phyloP scores from a whole-genome alignment of 2,888 invertebrate species.

The Trachelus iudaicus region DNA sequence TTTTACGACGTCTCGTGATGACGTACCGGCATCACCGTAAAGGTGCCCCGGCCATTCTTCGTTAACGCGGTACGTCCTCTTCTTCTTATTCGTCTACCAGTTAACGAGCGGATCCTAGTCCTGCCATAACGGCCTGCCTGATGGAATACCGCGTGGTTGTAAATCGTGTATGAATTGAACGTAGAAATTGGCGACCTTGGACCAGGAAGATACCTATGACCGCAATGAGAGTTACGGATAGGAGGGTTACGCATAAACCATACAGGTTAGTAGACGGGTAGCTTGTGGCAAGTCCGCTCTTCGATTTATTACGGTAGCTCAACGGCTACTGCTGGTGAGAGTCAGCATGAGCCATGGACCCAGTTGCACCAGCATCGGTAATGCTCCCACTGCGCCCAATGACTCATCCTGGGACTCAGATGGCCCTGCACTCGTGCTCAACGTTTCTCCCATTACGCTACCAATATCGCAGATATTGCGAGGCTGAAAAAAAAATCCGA shows the following conservation, averaged over 20 bases:
- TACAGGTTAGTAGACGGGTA: neutral
- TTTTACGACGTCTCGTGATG: slow-evolving; percentile 40
- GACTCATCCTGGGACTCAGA: slow-evolving; percentile 58
- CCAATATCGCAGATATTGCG: slow-evolving; percentile 44
- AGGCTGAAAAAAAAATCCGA: neutral
- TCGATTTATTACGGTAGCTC: neutral
- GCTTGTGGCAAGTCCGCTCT: neutral
- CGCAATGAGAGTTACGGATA: neutral
- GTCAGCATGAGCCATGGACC: slow-evolving; percentile 32
- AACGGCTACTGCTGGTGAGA: slow-evolving; percentile 21
- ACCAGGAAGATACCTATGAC: neutral
- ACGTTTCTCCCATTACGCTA: slow-evolving; percentile 50
- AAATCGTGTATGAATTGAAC: neutral
- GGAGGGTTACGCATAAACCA: neutral
- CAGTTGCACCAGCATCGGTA: slow-evolving; percentile 46
- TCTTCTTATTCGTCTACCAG: neutral
- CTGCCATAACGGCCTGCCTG: neutral
- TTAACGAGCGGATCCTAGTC: neutral
- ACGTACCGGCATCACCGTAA: slow-evolving; percentile 2
- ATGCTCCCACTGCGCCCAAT: slow-evolving; percentile 52
- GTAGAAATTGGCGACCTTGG: neutral
- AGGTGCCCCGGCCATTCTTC: neutral
- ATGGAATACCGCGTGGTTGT: neutral
- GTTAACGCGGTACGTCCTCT: neutral
- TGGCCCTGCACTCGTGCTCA: slow-evolving; percentile 43